phyloP scores from a whole-genome alignment of 2,888 invertebrate species.

The Cephus pulcher region DNA sequence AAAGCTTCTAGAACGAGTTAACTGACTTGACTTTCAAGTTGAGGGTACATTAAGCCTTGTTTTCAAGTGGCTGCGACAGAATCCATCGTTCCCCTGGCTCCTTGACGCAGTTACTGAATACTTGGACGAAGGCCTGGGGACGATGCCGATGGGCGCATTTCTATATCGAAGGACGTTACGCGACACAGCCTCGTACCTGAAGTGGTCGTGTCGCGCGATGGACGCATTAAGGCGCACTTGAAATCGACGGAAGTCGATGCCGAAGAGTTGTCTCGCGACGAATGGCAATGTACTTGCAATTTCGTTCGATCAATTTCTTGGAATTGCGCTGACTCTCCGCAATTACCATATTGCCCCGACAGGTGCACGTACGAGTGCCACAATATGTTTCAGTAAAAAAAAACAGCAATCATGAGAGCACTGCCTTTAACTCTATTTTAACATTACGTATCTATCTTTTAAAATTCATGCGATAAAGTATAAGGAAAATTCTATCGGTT shows the following conservation, averaged over 20 bases:
- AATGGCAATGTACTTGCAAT: not conserved
- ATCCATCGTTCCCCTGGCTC: not conserved
- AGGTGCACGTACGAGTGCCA: not conserved
- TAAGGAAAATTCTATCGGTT: not conserved
- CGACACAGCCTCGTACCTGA: not conserved
- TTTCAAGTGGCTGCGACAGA: not conserved
- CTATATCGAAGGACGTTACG: not conserved
- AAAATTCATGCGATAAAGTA: not conserved
- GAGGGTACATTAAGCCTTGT: not conserved
- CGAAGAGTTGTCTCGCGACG: not conserved
- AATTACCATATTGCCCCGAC: not conserved
- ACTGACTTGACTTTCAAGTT: not conserved
- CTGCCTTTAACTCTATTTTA: not conserved
- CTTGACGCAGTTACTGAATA: not conserved
- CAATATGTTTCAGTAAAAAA: not conserved
- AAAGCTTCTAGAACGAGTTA: not conserved
- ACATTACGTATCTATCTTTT: not conserved
- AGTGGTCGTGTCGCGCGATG: not conserved
- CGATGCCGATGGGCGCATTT: not conserved
- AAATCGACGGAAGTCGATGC: not conserved
- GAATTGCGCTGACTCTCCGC: not conserved
- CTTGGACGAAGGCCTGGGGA: not conserved
- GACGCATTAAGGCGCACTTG: not conserved
- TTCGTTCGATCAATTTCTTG: not conserved
- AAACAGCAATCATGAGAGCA: not conserved